Base-by-base conservation (phyloP, 2,113 vertebrate genomes). In the Sphyrna mokarran region DNA sequence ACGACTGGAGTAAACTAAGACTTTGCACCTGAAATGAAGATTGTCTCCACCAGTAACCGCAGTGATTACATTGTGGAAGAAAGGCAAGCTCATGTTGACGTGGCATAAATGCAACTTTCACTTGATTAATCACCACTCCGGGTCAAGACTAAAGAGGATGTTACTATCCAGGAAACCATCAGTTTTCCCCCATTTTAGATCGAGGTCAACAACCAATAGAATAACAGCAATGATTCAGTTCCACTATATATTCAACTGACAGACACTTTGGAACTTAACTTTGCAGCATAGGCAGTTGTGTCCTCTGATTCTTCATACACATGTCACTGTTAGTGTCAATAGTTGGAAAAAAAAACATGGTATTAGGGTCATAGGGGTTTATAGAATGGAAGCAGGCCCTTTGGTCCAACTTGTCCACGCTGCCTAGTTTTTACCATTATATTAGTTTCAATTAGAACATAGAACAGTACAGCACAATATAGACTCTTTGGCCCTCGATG, bases 111-210 rank as follows among this genome's bases (percentile, higher is more conserved):
- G 69, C 69, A 11, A 90, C 23, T 76, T 70, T 11, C 94, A 95
- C 94, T 95, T 29, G 43, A 95, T 95, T 33, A 95, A 95, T 14
- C 94, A 72, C 69, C 40, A 72, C 26, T 14, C n/a, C 13, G 93
- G 11, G 66, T 48, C 68, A 29, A 95, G 63, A 26, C 37, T 37
- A 95, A 10, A 70, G 93, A 72, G 93, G 66, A 9, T 29, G 33
- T 58, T 89, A 89, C 58, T 33, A 26, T 20, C 8, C 37, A 22
- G 23, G 0, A 48, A 29, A 89, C 48, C 26, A 89, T 14, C 78
- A 89, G 26, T 58, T 89, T 26, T 54, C 40, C 43, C 43, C 43
- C 48, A 61, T 58, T 89, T 89, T 43, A 58, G 54, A 86, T 29
- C 23, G 33, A 61, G 68, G 63, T 72, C 37, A 72, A 70, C 22